A percentile compares a stretch with the other conserved stretches of the same genome.
Conservation (phyloP, 2,888 invertebrate species). For the Drosophila sordidula region DNA sequence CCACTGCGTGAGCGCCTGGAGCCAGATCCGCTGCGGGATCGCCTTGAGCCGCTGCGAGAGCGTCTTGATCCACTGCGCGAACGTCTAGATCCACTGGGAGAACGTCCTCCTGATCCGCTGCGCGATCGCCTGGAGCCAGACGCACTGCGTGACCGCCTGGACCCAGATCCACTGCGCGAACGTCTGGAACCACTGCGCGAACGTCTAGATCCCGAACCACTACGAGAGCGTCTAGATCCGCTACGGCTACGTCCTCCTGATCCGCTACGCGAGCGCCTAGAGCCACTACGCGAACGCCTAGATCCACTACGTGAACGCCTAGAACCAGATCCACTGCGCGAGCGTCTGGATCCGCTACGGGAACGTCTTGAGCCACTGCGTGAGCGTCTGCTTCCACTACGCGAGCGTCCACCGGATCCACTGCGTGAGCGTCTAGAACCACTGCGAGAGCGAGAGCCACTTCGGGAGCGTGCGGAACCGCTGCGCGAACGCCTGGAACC, state of each 20-base stretch:
- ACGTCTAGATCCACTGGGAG: constrained; percentile 42
- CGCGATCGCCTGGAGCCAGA: constrained; percentile 43
- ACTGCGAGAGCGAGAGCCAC: constrained; percentile 68
- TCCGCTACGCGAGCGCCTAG: constrained; percentile 35
- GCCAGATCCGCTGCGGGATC: constrained; percentile 53
- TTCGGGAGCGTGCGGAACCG: constrained; percentile 36
- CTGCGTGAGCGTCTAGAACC: constrained; percentile 64
- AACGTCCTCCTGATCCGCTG: constrained; percentile 70
- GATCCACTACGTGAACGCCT: constrained; percentile 67
- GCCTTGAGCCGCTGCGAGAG: constrained; percentile 50
- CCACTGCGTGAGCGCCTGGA: constrained; percentile 67
- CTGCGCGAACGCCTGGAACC: constrained; percentile 68
- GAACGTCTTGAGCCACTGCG: constrained; percentile 53
- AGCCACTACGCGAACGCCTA: constrained; percentile 69
- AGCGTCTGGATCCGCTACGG: constrained; percentile 52
- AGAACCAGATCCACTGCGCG: constrained; percentile 74
- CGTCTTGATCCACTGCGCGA: constrained; percentile 47
- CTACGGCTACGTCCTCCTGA: constrained; percentile 43
- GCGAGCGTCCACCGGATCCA: constrained; percentile 46
- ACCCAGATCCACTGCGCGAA: constrained; percentile 52
- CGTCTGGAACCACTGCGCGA: constrained; percentile 50
- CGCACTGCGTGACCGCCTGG: constrained; percentile 66
- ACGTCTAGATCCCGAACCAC: constrained; percentile 35
- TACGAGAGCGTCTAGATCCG: constrained; percentile 51
- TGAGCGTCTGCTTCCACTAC: constrained; percentile 58